phyloP scores from a whole-genome alignment of 2,113 vertebrate genomes.

The Myiozetetes cayanensis region DNA sequence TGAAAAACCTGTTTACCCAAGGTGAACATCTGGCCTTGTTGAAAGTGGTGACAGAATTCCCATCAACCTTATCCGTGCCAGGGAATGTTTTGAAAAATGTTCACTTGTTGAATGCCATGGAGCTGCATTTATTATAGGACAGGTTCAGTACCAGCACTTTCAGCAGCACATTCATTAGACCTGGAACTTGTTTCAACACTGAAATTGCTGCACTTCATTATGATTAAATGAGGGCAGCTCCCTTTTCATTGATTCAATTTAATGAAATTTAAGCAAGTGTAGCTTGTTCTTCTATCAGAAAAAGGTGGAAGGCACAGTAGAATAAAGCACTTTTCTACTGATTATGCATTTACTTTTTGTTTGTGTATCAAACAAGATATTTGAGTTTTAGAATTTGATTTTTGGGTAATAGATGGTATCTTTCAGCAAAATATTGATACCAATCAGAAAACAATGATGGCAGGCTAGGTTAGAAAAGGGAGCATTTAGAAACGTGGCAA shows the following conservation, averaged over 20 bases:
- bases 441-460: background rate
- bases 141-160: background rate
- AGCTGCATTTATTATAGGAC: background rate
- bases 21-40: background rate
- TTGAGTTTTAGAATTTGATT: background rate
- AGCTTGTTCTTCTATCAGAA: background rate
- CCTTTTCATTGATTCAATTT: background rate
- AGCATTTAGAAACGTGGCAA: fast-evolving
- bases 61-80: background rate
- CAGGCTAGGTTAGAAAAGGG: background rate
- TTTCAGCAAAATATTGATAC: background rate
- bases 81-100: background rate
- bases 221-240: background rate
- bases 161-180: background rate
- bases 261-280: background rate
- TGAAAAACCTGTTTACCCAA: background rate
- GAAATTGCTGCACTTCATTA: background rate
- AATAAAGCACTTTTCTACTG: background rate
- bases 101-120: fast-evolving
- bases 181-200: background rate
- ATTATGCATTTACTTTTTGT: background rate
- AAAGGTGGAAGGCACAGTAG: background rate
- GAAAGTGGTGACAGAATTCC: background rate
- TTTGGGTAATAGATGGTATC: background rate
- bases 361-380: background rate